Evolutionary conservation across 2,888 invertebrate genomes (phyloP).

Genomic region (Thecocarcelia acutangulata): DNA sequence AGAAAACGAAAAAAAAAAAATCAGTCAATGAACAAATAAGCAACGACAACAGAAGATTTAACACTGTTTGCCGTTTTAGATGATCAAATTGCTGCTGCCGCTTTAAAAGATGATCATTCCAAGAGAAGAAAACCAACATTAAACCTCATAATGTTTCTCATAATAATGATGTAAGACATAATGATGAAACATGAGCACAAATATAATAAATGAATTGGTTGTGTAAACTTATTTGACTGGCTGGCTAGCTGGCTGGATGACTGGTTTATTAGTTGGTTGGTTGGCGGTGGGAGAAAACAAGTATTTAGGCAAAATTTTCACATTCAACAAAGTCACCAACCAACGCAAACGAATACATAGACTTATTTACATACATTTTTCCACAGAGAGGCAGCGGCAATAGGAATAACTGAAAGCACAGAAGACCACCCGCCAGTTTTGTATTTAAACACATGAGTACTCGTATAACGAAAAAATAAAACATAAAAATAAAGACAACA

Average conservation of each 20-base stretch:
- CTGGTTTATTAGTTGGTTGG: slow-evolving; percentile 6
- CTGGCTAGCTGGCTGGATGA: slow-evolving; percentile 1
- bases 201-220: slow-evolving; percentile 23
- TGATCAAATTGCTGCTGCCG: slow-evolving; percentile 36
- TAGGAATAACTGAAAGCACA: slow-evolving; percentile 35
- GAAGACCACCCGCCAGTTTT: slow-evolving; percentile 66
- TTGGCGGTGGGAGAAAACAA: slow-evolving; percentile 67
- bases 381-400: slow-evolving; percentile 4
- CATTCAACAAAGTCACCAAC: slow-evolving; percentile 60
- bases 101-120: slow-evolving; percentile 14
- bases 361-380: not conserved
- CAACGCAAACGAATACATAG: slow-evolving; percentile 29
- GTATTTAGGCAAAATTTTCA: slow-evolving; percentile 67
- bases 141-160: slow-evolving; percentile 15
- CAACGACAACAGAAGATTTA: slow-evolving; percentile 53
- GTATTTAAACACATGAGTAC: slow-evolving; percentile 47
- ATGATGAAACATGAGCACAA: slow-evolving; percentile 23
- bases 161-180: slow-evolving; percentile 43
- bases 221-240: slow-evolving; percentile 9
- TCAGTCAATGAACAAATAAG: slow-evolving; percentile 47
- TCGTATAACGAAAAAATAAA: slow-evolving; percentile 18
- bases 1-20: slow-evolving; percentile 20
- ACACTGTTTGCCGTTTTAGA: slow-evolving; percentile 60
- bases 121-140: slow-evolving; percentile 10
- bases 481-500: too few relatives aligned